Conservation (phyloP, 2,113 vertebrate genomes). For the Dissostichus mawsoni region DNA sequence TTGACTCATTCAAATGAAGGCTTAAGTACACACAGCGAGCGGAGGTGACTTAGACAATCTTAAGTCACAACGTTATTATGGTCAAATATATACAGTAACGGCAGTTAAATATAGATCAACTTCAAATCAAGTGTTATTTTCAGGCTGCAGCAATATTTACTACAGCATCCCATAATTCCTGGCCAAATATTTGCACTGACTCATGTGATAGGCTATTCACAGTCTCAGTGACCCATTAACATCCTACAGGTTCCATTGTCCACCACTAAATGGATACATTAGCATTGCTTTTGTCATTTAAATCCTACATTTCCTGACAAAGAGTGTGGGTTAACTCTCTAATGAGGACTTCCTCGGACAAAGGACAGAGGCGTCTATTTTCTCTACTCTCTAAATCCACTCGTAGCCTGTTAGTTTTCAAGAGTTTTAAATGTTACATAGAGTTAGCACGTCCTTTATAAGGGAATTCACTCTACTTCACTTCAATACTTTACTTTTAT, state of each 20-base stretch:
- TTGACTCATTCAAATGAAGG: background rate
- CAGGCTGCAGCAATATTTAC: constrained; percentile 12
- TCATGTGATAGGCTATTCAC: constrained; percentile 84
- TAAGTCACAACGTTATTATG: background rate
- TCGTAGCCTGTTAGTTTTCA: constrained; percentile 30
- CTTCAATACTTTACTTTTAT: background rate
- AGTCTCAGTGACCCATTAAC: constrained; percentile 84
- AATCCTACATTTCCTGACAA: constrained; percentile 83
- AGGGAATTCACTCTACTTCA: background rate
- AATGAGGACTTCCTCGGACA: constrained; percentile 80
- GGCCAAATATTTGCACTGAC: constrained; percentile 86
- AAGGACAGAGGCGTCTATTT: constrained; percentile 71
- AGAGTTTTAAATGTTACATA: background rate
- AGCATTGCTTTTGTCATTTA: constrained; percentile 85
- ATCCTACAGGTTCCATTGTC: constrained; percentile 82
- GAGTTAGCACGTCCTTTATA: constrained; percentile 9
- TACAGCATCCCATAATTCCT: constrained; percentile 64
- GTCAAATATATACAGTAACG: background rate
- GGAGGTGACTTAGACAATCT: too few species aligned
- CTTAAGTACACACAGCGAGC: constrained; percentile 1
- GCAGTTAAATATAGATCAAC: too few species aligned
- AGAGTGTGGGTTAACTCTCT: constrained; percentile 82
- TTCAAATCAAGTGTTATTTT: background rate
- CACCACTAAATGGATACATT: constrained; percentile 76
- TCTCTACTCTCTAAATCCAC: constrained; percentile 51